Conservation (phyloP, 2,797 vertebrate species). For the Streptopelia turtur region DNA sequence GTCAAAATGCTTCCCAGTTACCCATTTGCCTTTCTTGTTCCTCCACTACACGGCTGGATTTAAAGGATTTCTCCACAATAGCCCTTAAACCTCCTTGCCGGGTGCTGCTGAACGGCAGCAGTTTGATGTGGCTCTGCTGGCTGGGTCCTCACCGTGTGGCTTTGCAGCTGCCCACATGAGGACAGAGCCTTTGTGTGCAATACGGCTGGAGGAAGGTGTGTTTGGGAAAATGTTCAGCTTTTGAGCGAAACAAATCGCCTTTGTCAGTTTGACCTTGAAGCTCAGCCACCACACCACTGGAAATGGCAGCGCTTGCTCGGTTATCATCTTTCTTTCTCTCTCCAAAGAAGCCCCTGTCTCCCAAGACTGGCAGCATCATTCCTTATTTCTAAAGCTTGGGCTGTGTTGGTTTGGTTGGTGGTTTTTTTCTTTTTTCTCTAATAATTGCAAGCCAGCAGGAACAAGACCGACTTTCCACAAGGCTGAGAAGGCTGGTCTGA, state of each 20-base stretch:
- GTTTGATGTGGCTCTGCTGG: background rate
- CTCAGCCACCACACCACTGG: background rate
- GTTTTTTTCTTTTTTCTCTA: background rate
- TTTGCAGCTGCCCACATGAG: background rate
- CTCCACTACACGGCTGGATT: background rate
- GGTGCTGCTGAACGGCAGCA: background rate
- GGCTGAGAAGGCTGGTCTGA: background rate
- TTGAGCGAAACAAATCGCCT: background rate
- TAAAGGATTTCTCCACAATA: conserved; percentile 43
- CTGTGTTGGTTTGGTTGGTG: background rate
- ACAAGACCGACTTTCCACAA: background rate
- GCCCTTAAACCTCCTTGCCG: background rate
- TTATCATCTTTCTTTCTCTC: background rate
- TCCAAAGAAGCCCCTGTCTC: background rate
- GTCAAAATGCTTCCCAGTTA: background rate
- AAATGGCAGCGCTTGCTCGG: background rate
- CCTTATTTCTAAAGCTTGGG: background rate
- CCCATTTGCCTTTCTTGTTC: conserved; percentile 19
- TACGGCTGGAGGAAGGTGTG: background rate
- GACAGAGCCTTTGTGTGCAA: background rate
- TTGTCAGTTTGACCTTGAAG: conserved; percentile 13
- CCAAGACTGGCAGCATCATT: background rate
- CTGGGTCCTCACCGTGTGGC: background rate
- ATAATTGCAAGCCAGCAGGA: background rate
- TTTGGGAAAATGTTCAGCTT: background rate